These are phyloP conservation scores for Hafferia zeledoni DNA, from an alignment of 2,797 vertebrate genomes.

Conservation along the genomic window DNA sequence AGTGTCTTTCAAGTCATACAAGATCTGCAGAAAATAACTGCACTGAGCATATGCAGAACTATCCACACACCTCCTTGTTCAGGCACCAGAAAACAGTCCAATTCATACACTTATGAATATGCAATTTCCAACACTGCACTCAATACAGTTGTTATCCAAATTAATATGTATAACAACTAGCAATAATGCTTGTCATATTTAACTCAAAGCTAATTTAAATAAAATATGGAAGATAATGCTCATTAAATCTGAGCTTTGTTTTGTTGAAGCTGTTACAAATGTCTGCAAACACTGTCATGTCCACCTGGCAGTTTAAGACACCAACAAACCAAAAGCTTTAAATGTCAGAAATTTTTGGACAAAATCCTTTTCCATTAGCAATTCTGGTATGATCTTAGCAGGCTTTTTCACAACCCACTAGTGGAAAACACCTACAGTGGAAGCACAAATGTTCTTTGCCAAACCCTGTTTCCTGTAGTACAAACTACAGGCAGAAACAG, in stretches of 20 bases:
- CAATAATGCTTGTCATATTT: background rate
- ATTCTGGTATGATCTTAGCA: background rate
- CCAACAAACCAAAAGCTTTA: background rate
- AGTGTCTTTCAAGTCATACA: background rate
- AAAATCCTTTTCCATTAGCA: background rate
- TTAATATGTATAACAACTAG: background rate
- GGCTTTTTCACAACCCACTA: background rate
- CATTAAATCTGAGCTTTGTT: background rate
- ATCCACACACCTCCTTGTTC: background rate
- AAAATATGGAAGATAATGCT: background rate
- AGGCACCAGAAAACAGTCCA: background rate
- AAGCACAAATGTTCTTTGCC: background rate
- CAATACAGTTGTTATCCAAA: background rate
- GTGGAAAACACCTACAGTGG: rapidly evolving
- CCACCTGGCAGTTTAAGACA: background rate
- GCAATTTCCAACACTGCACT: background rate
- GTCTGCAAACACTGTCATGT: background rate
- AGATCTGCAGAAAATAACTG: background rate
- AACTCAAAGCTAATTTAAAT: background rate
- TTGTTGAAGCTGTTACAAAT: background rate
- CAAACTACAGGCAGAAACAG: background rate
- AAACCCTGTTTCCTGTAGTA: background rate
- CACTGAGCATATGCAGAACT: background rate
- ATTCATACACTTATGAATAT: background rate
- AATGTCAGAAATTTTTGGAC: background rate